A percentile compares a stretch with the other conserved stretches of the same genome.
Evolutionary conservation across 2,113 vertebrate genomes (phyloP).

Genomic region (Ellobius talpinus): DNA sequence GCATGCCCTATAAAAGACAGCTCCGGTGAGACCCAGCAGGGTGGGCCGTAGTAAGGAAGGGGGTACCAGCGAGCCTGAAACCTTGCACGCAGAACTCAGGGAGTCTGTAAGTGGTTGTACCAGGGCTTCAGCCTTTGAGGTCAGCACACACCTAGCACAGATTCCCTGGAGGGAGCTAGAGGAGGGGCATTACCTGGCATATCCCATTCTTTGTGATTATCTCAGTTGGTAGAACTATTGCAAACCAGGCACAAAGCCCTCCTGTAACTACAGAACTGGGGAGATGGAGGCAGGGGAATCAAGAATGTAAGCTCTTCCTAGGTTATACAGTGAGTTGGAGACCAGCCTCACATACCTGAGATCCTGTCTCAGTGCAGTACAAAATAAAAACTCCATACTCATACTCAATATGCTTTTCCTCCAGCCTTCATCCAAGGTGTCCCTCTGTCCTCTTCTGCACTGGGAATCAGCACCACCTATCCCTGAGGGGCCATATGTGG

Average conservation of each 20-base stretch:
- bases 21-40: neutral
- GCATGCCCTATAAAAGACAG: neutral
- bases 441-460: neutral
- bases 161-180: neutral
- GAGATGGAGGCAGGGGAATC: neutral
- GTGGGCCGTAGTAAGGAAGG: neutral
- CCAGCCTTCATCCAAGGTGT: neutral
- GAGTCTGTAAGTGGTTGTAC: neutral
- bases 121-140: neutral
- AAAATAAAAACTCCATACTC: neutral
- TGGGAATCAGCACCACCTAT: neutral
- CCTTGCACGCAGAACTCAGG: neutral
- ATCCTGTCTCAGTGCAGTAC: neutral
- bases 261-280: neutral
- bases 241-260: neutral
- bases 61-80: neutral
- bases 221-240: neutral
- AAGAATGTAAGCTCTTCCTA: neutral
- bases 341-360: neutral
- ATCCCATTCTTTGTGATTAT: neutral
- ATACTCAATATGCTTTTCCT: neutral
- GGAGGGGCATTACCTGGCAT: rapidly evolving
- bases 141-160: neutral
- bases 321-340: neutral
- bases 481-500: neutral